Evolutionary conservation across 2,888 invertebrate species (phyloP).

Genomic region (Phorcus lineatus): DNA sequence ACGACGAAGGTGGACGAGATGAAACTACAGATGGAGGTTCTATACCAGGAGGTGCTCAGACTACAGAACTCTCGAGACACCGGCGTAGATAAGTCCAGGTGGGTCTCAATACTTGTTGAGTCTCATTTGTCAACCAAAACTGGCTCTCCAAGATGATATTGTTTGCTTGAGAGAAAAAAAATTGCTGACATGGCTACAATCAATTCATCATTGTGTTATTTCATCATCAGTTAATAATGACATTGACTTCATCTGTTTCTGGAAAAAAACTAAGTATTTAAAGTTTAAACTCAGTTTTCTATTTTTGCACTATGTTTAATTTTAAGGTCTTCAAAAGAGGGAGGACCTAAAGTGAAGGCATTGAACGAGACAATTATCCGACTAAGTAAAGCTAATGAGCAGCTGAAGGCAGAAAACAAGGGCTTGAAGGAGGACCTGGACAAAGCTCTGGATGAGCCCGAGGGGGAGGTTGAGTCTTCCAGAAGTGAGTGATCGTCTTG

Average conservation of each 20-base stretch:
- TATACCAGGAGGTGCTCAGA: conserved; percentile 71
- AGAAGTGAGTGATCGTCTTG: background rate
- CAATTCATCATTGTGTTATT: too few relatives aligned
- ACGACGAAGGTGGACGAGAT: conserved; percentile 74
- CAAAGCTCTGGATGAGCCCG: conserved; percentile 60
- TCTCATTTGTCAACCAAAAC: too few relatives aligned
- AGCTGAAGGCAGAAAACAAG: conserved; percentile 69
- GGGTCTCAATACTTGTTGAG: background rate
- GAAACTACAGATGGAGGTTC: conserved; percentile 71
- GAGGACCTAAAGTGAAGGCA: conserved; percentile 65
- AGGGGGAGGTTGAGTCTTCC: background rate
- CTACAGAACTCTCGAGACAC: conserved; percentile 67
- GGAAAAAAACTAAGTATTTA: too few relatives aligned
- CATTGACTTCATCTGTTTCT: too few relatives aligned
- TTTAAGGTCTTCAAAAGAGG: conserved; percentile 49
- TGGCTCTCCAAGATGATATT: too few relatives aligned
- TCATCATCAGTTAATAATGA: too few relatives aligned
- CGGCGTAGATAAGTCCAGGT: conserved; percentile 50
- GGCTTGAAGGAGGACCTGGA: conserved; percentile 71
- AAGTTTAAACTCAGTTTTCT: background rate
- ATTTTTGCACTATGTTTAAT: background rate
- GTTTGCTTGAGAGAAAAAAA: too few relatives aligned
- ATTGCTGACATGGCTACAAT: too few relatives aligned
- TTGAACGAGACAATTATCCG: conserved; percentile 71
- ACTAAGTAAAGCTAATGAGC: conserved; percentile 69